Base-by-base conservation (phyloP, 2,888 invertebrate species). In the Mythimna albipuncta region DNA sequence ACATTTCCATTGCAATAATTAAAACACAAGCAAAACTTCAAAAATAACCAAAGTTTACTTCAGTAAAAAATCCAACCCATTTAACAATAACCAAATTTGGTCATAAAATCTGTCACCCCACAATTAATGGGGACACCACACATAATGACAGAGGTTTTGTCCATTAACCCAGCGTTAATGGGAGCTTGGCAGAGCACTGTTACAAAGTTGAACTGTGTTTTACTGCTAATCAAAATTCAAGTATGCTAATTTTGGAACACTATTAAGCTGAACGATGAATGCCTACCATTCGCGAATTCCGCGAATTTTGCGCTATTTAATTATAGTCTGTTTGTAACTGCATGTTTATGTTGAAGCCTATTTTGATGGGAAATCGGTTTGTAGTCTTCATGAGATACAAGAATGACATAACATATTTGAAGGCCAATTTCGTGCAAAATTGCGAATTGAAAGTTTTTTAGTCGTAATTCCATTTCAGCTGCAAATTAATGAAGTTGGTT, bases 181-280 rank as follows among this genome's bases (percentile, higher is more conserved):
- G 89, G 77, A 81, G 84, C 80, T 87, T 82, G 89, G 90, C 90
- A 91, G 86, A 87, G 86, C 83, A 83, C 85, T 82, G 86, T 89
- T 85, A 85, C 90, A 88, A 91, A 91, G 87, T 90, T 89, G 70
- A 84, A 83, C 90, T 91, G 91, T 91, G 91, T 93, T 94, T 92
- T 91, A 93, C 90, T 90, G 92, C 93, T 94, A 92, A 94, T 94
- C 93, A 94, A 94, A 94, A 94, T 94, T 94, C 94, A 93, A 93
- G 91, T 94, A 94, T 94, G 95, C 90, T 94, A 95, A 95, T 94
- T 91, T 90, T 88, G 88, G 89, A 91, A 90, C 90, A 90, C 90
- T 92, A 91, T 92, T 90, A 93, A 89, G 86, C 83, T 85, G 84
- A 86, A 87, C 83, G 82, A 82, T 82, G 82, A 79, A 79, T 80